phyloP scores from a whole-genome alignment of 2,113 vertebrate species.

The Heloderma charlesbogerti region DNA sequence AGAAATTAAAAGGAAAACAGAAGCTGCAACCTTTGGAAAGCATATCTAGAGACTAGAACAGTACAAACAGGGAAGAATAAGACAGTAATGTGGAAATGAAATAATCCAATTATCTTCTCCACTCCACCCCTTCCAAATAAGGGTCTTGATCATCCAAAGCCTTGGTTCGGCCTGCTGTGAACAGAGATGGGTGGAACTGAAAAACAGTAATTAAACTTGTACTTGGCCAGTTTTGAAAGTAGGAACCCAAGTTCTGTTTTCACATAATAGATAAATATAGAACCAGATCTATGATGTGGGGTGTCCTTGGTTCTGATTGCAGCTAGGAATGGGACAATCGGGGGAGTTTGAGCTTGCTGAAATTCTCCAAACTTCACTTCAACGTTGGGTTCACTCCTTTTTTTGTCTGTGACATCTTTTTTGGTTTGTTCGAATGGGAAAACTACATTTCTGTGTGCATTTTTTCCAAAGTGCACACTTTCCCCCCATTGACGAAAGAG shows the following conservation, averaged over 20 bases:
- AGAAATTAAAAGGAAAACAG: conserved; percentile 29
- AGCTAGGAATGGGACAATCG: not conserved
- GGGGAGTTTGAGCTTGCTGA: no score
- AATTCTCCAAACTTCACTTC: no score
- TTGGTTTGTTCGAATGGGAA: no score
- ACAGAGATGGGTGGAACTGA: not conserved
- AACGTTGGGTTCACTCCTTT: no score
- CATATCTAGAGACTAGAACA: conserved; percentile 14
- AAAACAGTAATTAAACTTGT: not conserved
- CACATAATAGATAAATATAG: not conserved
- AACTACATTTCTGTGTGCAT: no score
- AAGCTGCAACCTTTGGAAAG: conserved; percentile 48
- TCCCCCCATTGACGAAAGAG: no score
- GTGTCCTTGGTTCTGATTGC: not conserved
- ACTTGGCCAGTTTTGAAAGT: not conserved
- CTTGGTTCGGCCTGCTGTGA: conserved; percentile 33
- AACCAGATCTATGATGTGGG: not conserved
- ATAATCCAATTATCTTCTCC: conserved; percentile 19
- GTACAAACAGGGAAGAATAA: not conserved
- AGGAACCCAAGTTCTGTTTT: not conserved
- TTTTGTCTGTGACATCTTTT: no score
- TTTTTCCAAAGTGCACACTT: no score
- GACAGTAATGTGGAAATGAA: not conserved
- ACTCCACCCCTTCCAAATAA: conserved; percentile 23
- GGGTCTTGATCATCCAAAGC: conserved; percentile 36